Percentiles rank a stretch among this genome's conserved stretches.
phyloP scores from a whole-genome alignment of 2,113 vertebrate genomes.

The Actinemys pallida region DNA sequence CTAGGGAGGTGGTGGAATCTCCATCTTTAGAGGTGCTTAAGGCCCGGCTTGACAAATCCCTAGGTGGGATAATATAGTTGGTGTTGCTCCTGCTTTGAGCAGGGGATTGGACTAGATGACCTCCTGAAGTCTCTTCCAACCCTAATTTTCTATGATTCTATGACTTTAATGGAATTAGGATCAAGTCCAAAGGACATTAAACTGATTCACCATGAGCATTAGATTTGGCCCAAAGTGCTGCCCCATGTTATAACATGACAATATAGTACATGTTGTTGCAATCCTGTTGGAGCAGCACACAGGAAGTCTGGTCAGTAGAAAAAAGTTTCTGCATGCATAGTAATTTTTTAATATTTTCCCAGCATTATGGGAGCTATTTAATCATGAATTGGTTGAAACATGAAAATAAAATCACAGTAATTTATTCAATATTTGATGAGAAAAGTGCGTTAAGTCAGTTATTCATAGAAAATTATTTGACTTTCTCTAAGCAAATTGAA shows the following conservation, averaged over 20 bases:
- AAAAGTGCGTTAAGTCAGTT: constrained; percentile 11
- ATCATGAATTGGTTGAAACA: not conserved
- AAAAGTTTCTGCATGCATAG: not conserved
- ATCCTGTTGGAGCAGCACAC: not conserved
- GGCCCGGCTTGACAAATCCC: no score
- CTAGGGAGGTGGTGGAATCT: no score
- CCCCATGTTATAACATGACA: not conserved
- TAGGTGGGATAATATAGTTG: no score
- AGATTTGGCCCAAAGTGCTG: not conserved
- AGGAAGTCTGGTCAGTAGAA: not conserved
- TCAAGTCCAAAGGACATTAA: not conserved
- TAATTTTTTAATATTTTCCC: not conserved
- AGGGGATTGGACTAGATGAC: no score
- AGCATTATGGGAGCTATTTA: constrained; percentile 2
- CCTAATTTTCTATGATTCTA: no score
- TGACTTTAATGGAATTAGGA: not conserved
- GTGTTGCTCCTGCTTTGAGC: no score
- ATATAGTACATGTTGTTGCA: not conserved
- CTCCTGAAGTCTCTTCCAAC: no score
- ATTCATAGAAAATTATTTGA: constrained; percentile 56
- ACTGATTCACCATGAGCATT: not conserved
- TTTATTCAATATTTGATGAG: constrained; percentile 41
- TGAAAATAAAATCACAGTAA: constrained; percentile 28
- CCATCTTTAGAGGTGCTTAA: no score
- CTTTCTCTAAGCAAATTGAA: constrained; percentile 39